phyloP scores from a whole-genome alignment of 2,797 vertebrate genomes.

The Anisognathus igniventris region DNA sequence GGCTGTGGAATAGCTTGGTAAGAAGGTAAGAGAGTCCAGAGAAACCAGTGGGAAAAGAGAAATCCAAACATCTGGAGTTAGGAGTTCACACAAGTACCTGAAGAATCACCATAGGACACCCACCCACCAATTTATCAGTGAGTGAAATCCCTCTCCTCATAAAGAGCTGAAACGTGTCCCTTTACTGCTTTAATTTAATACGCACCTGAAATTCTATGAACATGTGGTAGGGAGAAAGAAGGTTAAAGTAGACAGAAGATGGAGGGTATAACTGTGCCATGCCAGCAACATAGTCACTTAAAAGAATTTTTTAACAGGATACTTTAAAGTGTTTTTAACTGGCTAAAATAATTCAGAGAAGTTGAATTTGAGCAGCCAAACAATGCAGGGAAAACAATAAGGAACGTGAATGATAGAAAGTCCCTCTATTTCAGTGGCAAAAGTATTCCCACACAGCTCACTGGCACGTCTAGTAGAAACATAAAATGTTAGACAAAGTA shows the following conservation, averaged over 20 bases:
- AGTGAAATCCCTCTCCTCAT: neutral
- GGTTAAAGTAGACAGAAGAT: neutral
- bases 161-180: neutral
- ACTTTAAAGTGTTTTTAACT: neutral
- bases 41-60: neutral
- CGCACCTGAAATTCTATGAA: neutral
- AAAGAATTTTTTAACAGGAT: neutral
- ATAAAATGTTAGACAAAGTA: neutral
- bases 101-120: neutral
- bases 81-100: neutral
- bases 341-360: neutral
- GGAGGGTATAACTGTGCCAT: neutral
- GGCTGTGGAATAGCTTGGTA: neutral
- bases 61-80: neutral
- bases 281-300: neutral
- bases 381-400: neutral
- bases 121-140: neutral
- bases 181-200: neutral
- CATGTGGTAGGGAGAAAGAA: neutral
- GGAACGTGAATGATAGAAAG: fast-evolving
- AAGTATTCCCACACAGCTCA: neutral
- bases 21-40: neutral
- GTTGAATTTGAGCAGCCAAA: neutral
- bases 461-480: neutral
- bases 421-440: neutral